Evolutionary conservation across 2,888 invertebrate genomes (phyloP).

Genomic region (Uloborus plumipes): DNA sequence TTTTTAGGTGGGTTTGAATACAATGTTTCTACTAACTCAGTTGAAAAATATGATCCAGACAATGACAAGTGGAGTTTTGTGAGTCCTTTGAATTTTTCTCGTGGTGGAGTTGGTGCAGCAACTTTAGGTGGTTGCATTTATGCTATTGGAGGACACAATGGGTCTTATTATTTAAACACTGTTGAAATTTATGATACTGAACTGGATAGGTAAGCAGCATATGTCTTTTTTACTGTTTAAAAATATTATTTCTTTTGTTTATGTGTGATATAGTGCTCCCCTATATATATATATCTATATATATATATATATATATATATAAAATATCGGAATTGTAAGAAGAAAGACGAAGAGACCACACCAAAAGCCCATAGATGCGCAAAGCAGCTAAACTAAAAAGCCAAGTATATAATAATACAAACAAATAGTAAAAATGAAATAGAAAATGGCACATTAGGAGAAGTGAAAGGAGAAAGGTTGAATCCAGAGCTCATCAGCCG

Average conservation of each 20-base stretch:
- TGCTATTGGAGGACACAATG: slow-evolving; percentile 71
- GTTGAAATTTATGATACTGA: slow-evolving; percentile 68
- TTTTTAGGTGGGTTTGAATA: slow-evolving; percentile 73
- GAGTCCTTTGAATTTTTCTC: slow-evolving; percentile 60
- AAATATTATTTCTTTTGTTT: background rate
- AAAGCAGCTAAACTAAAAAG: no score
- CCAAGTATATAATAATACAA: no score
- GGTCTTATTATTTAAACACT: slow-evolving; percentile 65
- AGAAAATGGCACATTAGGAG: no score
- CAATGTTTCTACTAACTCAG: slow-evolving; percentile 72
- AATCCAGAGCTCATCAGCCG: no score
- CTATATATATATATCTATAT: no score
- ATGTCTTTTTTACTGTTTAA: background rate
- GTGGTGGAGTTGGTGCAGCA: slow-evolving; percentile 71
- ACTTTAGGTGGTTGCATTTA: slow-evolving; percentile 70
- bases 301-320: no score
- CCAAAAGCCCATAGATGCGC: no score
- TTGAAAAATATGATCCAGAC: slow-evolving; percentile 66
- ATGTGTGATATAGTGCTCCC: no score
- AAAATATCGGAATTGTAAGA: no score
- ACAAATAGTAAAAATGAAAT: no score
- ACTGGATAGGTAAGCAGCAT: slow-evolving; percentile 69
- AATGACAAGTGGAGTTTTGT: slow-evolving; percentile 64
- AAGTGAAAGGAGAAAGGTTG: no score
- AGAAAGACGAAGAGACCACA: no score